Conservation (phyloP, 2,888 invertebrate genomes). For the Drosophila villosipedis region DNA sequence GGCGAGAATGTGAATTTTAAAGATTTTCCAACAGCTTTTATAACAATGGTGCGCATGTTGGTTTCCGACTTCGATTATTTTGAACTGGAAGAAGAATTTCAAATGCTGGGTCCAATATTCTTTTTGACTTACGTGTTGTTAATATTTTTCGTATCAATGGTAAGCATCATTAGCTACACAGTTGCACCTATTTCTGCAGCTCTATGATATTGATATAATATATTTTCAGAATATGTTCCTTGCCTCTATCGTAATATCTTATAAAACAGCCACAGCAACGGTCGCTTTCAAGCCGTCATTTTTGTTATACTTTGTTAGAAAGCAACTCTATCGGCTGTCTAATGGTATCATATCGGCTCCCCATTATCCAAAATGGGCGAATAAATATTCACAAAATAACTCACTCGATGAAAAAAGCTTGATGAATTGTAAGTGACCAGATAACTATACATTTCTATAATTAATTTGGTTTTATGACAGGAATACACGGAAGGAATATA, state of each 20-base stretch:
- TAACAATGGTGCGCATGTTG: constrained; percentile 90
- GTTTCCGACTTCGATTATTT: constrained; percentile 90
- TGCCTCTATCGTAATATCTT: constrained; percentile 91
- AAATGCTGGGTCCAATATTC: constrained; percentile 89
- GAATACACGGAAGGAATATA: neutral
- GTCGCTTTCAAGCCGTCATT: constrained; percentile 18
- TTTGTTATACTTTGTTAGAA: constrained; percentile 28
- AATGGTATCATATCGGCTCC: constrained; percentile 16
- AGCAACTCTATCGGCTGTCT: constrained; percentile 22
- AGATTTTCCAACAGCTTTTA: constrained; percentile 87
- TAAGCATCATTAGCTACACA: constrained; percentile 69
- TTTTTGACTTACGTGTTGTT: constrained; percentile 91
- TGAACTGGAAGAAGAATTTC: constrained; percentile 88
- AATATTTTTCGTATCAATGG: constrained; percentile 90
- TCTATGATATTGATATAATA: neutral
- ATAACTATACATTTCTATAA: neutral
- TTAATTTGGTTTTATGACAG: neutral
- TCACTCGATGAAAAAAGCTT: constrained; percentile 3
- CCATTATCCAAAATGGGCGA: constrained; percentile 7
- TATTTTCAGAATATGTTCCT: constrained; percentile 89
- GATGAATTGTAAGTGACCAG: constrained; percentile 24
- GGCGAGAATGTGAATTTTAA: constrained; percentile 88
- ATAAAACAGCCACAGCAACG: constrained; percentile 86
- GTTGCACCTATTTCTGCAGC: neutral
- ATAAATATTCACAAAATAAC: neutral